Conservation (phyloP, 2,113 vertebrate genomes). For the Gymnocephalus cernua region DNA sequence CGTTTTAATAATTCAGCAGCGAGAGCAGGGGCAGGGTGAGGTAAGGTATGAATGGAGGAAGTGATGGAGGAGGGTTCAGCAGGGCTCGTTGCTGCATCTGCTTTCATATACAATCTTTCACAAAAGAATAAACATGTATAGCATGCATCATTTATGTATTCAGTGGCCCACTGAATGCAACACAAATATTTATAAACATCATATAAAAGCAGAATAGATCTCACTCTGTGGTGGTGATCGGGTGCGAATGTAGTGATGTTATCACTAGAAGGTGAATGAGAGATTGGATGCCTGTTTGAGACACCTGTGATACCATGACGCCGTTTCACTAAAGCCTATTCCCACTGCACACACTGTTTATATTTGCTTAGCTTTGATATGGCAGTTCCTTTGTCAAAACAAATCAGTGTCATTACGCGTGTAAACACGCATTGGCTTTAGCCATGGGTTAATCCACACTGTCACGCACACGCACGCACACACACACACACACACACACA, state of each 20-base stretch:
- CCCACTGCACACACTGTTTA: slow-evolving; percentile 62
- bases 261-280: slow-evolving; percentile 41
- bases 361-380: slow-evolving; percentile 73
- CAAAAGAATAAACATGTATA: slow-evolving; percentile 40
- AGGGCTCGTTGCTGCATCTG: slow-evolving; percentile 18
- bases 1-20: slow-evolving; percentile 81
- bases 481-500: not conserved
- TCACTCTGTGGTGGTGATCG: slow-evolving; percentile 4
- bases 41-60: slow-evolving; percentile 59
- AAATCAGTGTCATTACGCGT: slow-evolving; percentile 67
- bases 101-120: slow-evolving; percentile 48
- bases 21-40: slow-evolving; percentile 50
- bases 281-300: slow-evolving; percentile 35
- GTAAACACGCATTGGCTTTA: slow-evolving; percentile 64
- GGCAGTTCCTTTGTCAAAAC: slow-evolving; percentile 73
- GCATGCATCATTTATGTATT: slow-evolving; percentile 51
- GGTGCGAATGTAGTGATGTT: slow-evolving; percentile 18
- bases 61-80: slow-evolving; percentile 49
- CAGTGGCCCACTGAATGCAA: not conserved
- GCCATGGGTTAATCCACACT: slow-evolving; percentile 68
- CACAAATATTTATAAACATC: slow-evolving; percentile 44
- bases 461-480: slow-evolving; percentile 14
- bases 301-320: slow-evolving; percentile 56
- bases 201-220: slow-evolving; percentile 28
- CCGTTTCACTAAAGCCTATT: slow-evolving; percentile 58